Percentiles rank a stretch among this genome's conserved stretches.
phyloP scores from a whole-genome alignment of 2,113 vertebrate species.

The Cettia cetti region DNA sequence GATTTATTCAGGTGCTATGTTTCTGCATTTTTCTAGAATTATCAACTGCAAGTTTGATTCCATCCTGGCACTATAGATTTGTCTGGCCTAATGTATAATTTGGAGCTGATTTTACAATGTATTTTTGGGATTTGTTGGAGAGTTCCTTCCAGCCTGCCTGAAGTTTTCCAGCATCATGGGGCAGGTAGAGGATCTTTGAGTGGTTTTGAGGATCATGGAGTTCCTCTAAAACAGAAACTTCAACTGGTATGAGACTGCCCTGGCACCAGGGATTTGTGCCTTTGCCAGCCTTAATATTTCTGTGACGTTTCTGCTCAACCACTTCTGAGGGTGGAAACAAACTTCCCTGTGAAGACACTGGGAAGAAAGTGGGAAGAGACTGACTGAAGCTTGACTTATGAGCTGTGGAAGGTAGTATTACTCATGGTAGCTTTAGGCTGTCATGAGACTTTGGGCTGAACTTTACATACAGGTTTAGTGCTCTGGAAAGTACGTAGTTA shows the following conservation, averaged over 20 bases:
- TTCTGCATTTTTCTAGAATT: background rate
- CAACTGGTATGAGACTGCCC: accelerated
- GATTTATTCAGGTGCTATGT: background rate
- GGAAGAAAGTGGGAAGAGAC: background rate
- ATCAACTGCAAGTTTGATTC: background rate
- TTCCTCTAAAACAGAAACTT: background rate
- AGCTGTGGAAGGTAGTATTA: background rate
- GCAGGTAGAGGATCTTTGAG: background rate
- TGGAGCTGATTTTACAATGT: background rate
- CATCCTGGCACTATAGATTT: background rate
- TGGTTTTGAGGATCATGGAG: background rate
- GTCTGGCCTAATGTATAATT: background rate
- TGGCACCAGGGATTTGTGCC: background rate
- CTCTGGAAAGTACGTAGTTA: background rate
- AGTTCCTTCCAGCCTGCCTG: background rate
- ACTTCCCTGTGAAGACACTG: background rate
- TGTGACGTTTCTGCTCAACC: background rate
- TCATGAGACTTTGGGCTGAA: background rate
- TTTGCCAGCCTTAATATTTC: background rate
- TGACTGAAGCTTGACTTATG: background rate
- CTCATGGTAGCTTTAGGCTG: slow-evolving; percentile 26
- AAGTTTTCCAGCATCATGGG: background rate
- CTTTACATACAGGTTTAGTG: slow-evolving; percentile 12
- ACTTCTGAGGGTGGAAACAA: background rate
- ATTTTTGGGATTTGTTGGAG: background rate